Evolutionary conservation across 2,113 vertebrate species (phyloP).

Genomic region (Saccopteryx bilineata): DNA sequence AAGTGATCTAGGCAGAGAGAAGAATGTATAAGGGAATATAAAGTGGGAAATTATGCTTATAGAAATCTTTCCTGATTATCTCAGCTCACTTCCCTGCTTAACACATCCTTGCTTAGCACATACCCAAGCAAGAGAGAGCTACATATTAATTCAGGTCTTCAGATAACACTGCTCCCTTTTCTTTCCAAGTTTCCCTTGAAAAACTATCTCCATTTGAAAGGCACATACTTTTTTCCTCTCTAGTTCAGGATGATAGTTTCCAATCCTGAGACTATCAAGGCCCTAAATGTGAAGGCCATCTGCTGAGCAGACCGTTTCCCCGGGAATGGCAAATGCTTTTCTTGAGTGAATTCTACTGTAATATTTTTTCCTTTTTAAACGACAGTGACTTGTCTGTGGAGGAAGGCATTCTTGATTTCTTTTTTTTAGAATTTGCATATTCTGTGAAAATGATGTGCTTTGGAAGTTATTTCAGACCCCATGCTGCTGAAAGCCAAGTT

Average conservation of each 20-base stretch:
- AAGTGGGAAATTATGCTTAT: background rate
- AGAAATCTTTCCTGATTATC: conserved; percentile 24
- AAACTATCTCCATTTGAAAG: conserved; percentile 23
- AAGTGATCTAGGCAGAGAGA: background rate
- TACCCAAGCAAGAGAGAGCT: background rate
- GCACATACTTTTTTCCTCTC: background rate
- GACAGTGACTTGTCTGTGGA: conserved; percentile 15
- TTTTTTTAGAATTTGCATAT: background rate
- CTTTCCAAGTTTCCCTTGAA: conserved; percentile 9
- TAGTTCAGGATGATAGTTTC: conserved; percentile 44
- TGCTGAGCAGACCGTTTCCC: conserved; percentile 32
- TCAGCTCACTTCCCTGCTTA: background rate
- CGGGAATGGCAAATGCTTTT: conserved; percentile 21
- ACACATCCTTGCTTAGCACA: background rate
- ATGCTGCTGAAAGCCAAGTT: background rate
- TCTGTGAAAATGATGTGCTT: background rate
- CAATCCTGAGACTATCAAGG: background rate
- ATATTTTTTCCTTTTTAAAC: conserved; percentile 49
- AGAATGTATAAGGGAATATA: background rate
- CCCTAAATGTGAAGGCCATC: conserved; percentile 43
- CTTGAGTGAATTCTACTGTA: background rate
- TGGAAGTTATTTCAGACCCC: background rate
- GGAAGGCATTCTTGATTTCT: background rate
- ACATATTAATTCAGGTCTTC: conserved; percentile 4
- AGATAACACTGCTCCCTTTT: background rate